Base-by-base conservation (phyloP, 1,140 invertebrate species). In the Procambarus virginalis region DNA sequence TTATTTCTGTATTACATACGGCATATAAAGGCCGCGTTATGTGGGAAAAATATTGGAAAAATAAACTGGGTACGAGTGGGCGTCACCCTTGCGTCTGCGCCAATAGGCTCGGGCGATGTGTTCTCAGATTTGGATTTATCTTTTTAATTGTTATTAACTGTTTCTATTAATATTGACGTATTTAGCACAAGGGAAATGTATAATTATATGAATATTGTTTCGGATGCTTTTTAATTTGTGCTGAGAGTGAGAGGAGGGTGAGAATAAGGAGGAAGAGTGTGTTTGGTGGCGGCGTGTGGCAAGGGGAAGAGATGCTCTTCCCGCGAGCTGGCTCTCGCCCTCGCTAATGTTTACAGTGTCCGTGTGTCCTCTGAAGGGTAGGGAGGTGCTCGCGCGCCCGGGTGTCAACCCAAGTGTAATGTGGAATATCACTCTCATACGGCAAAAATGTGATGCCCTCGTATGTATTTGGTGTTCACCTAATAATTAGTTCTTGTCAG, bases 31-130 rank as follows among this genome's bases (percentile, higher is more conserved):
- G 10, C 3, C 22, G 2, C 6, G 22, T 73, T 22, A 34, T 12
- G 49, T 46, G 48, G 64, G 60, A 51, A 87, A 87, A 88, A 70
- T 84, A 84, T 84, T 75, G 68, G 68, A 51, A 84, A 84, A 84
- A 84, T 68, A 84, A 84, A 70, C 68, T 70, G 17, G 20, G 51
- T 82, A 76, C n/a, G 70, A 84, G 46, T 82, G 86, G 79, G 87
- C 79, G 87, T 83, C 48, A 83, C 84, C 89, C 78, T 79, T 90
- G 89, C 75, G 89, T 84, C 89, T 90, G 89, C 89, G 89, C 89
- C 79, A 87, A 87, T 81, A 49, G 79, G 48, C 58, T 48, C 34
- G 34, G 80, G 14, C 2, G n/a, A 22, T 64, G 68, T 34, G 4
- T 5, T 34, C 22, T 34, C n/a, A 73, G n/a, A 2, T 10, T 55